A percentile compares a stretch with the other conserved stretches of the same genome.
These are phyloP conservation scores for Barnardius zonarius DNA, from an alignment of 2,113 vertebrate genomes.

Conservation along the genomic window DNA sequence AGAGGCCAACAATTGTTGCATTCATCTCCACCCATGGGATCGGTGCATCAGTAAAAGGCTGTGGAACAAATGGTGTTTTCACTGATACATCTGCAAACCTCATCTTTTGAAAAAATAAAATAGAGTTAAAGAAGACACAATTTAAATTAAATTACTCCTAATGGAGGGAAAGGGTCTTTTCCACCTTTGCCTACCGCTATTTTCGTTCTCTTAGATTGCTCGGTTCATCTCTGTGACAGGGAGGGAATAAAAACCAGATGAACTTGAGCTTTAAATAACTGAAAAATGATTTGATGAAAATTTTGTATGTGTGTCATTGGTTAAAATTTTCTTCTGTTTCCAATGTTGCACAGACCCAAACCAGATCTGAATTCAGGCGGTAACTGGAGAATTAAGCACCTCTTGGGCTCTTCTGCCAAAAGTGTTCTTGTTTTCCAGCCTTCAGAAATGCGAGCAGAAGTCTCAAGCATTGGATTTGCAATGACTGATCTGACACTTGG, in stretches of 20 bases:
- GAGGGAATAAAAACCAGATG: neutral
- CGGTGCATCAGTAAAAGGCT: neutral
- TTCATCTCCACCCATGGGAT: neutral
- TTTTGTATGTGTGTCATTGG: neutral
- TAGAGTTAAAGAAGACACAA: neutral
- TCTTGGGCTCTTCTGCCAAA: neutral
- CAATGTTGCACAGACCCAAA: neutral
- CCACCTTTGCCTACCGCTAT: neutral
- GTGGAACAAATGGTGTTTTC: neutral
- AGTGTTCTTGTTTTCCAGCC: neutral
- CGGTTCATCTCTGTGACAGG: neutral
- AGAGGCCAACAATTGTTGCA: neutral
- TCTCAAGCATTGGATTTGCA: neutral
- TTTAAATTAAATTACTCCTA: neutral
- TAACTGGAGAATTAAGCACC: neutral
- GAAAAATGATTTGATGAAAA: neutral
- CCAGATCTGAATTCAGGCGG: neutral
- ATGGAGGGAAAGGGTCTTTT: neutral
- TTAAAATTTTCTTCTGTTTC: neutral
- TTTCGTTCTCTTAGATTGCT: neutral
- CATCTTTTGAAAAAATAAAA: neutral
- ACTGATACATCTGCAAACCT: neutral
- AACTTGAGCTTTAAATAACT: neutral
- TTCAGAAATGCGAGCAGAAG: neutral
- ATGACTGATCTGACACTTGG: conserved; percentile 36